A percentile compares a stretch with the other conserved stretches of the same genome.
These are phyloP conservation scores for Columba livia DNA, from an alignment of 2,113 vertebrate species.

Conservation along the genomic window DNA sequence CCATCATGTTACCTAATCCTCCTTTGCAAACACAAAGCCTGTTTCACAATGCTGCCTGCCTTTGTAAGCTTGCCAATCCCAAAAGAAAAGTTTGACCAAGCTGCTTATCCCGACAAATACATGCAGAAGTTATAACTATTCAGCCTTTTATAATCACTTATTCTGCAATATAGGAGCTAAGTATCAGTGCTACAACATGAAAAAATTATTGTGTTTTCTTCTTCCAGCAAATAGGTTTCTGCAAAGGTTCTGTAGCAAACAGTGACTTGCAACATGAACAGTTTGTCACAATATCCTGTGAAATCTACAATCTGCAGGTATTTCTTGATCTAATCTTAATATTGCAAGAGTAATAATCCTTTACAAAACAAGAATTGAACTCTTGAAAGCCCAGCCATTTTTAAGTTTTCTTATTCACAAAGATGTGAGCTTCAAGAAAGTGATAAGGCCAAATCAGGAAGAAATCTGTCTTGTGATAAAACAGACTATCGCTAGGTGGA, in stretches of 20 bases:
- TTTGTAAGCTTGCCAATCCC: background rate
- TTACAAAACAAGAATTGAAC: background rate
- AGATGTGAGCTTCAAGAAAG: background rate
- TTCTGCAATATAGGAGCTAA: constrained; percentile 6
- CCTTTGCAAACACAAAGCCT: constrained; percentile 1
- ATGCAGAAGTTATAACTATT: background rate
- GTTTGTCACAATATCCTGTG: constrained; percentile 27
- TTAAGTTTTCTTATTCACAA: background rate
- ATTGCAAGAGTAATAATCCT: background rate
- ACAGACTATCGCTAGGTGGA: background rate
- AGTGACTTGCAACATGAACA: accelerated
- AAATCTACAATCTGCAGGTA: constrained; percentile 72
- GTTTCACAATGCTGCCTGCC: background rate
- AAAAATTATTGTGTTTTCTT: constrained; percentile 6
- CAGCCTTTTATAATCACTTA: constrained; percentile 18
- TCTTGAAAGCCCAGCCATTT: background rate
- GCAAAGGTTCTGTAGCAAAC: constrained; percentile 42
- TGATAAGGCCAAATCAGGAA: background rate
- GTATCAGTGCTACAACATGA: background rate
- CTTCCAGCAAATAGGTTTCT: constrained; percentile 66
- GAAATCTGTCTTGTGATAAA: background rate
- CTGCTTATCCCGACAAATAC: constrained; percentile 11
- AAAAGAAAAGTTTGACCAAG: constrained; percentile 11
- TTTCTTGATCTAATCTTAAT: constrained; percentile 8
- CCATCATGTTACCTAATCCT: background rate